phyloP scores from a whole-genome alignment of 2,113 vertebrate genomes.

The Pedetes capensis region DNA sequence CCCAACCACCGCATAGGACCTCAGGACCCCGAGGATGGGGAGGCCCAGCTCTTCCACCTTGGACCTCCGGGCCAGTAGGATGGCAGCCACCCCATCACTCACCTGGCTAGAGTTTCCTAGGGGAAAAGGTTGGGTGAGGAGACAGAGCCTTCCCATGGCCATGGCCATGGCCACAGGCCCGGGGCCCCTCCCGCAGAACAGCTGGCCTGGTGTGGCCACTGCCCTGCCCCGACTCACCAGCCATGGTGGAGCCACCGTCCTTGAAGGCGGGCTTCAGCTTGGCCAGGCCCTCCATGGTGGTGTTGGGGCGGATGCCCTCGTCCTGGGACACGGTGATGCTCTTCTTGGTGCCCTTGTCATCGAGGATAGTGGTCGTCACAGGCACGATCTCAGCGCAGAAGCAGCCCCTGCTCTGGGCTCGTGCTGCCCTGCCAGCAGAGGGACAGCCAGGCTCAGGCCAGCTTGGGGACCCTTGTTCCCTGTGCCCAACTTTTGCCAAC shows the following conservation, averaged over 20 bases:
- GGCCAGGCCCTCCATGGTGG: slow-evolving; percentile 86
- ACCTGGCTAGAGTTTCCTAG: slow-evolving; percentile 96
- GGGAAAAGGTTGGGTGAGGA: not conserved
- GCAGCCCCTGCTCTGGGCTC: slow-evolving; percentile 86
- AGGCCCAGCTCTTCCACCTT: slow-evolving; percentile 87
- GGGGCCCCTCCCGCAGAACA: too few species aligned
- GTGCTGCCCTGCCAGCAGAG: slow-evolving; percentile 84
- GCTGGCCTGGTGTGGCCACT: too few species aligned
- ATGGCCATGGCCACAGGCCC: too few species aligned
- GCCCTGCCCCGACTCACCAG: slow-evolving; percentile 80
- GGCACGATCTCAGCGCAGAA: slow-evolving; percentile 88
- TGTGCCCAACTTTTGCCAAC: not conserved
- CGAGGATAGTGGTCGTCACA: slow-evolving; percentile 85
- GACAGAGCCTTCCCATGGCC: too few species aligned
- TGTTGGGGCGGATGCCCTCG: slow-evolving; percentile 88
- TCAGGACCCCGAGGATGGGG: slow-evolving; percentile 85
- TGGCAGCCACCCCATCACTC: slow-evolving; percentile 94
- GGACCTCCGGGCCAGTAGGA: slow-evolving; percentile 90
- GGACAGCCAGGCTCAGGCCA: not conserved
- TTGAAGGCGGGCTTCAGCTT: slow-evolving; percentile 90
- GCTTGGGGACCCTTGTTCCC: not conserved
- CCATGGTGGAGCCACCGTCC: slow-evolving; percentile 87
- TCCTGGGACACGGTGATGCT: slow-evolving; percentile 85
- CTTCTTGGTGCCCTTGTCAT: slow-evolving; percentile 82
- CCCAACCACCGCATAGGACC: not conserved